These are phyloP conservation scores for Channallabes apus DNA, from an alignment of 2,797 vertebrate species.

Conservation along the genomic window DNA sequence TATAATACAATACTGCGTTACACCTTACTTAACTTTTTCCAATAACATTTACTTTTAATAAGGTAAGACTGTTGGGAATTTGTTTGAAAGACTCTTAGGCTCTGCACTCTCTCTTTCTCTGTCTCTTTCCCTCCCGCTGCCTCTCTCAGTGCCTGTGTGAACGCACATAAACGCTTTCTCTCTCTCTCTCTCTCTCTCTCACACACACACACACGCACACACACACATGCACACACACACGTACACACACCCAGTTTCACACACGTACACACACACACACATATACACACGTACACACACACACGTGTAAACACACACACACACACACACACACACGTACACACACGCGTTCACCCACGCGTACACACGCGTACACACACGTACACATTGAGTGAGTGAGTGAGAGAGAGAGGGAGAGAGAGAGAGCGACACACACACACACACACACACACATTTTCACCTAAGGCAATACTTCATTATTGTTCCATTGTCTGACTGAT, in stretches of 20 bases:
- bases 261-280: background rate
- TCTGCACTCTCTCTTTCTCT: background rate
- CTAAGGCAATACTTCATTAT: slow-evolving; percentile 39
- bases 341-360: too few relatives aligned
- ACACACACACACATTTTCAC: slow-evolving; percentile 1
- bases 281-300: background rate
- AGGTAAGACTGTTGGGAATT: background rate
- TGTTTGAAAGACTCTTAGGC: background rate
- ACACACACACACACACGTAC: background rate
- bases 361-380: too few relatives aligned
- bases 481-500: slow-evolving; percentile 39
- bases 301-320: background rate
- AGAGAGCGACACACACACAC: background rate
- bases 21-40: background rate
- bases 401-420: too few relatives aligned
- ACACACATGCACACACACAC: background rate
- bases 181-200: background rate
- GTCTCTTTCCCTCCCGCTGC: background rate
- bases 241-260: background rate
- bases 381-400: too few relatives aligned
- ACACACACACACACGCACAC: background rate
- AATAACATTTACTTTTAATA: background rate
- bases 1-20: background rate
- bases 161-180: background rate
- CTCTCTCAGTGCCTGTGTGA: background rate